Conservation (phyloP, 1,140 invertebrate genomes). For the Choristoneura fumiferana region DNA sequence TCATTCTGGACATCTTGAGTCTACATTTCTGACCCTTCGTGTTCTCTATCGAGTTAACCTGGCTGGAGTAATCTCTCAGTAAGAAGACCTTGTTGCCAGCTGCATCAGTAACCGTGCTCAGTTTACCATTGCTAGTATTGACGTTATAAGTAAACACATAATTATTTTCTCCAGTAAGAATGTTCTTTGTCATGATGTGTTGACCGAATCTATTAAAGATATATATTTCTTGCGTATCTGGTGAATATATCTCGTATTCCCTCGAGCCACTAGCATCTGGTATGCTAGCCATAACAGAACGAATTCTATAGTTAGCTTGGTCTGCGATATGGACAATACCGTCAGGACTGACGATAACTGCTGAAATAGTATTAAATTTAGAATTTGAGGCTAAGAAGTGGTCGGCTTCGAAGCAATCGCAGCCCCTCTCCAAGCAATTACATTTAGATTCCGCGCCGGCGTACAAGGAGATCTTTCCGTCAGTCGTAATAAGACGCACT, state of each 20-base stretch:
- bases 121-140: conserved; percentile 96
- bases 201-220: conserved; percentile 98
- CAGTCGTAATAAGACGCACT: conserved; percentile 93
- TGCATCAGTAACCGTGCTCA: conserved; percentile 94
- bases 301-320: conserved; percentile 93
- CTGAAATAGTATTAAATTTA: conserved; percentile 96
- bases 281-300: conserved; percentile 95
- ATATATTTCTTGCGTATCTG: conserved; percentile 97
- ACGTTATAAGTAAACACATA: conserved; percentile 97
- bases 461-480: conserved; percentile 94
- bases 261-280: conserved; percentile 89
- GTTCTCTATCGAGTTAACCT: conserved; percentile 96
- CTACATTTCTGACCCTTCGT: conserved; percentile 95
- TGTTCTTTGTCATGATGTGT: conserved; percentile 94
- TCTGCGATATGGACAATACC: conserved; percentile 96
- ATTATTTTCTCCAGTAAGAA: conserved; percentile 93
- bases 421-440: conserved; percentile 93
- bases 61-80: conserved; percentile 90
- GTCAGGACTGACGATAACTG: conserved; percentile 95
- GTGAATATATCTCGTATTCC: conserved; percentile 96
- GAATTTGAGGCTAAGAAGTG: conserved; percentile 94
- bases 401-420: conserved; percentile 94
- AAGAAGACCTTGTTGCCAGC: conserved; percentile 96
- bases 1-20: conserved; percentile 92
- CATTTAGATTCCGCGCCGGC: conserved; percentile 97